Percentiles rank a stretch among this genome's conserved stretches.
Evolutionary conservation across 2,888 invertebrate species (phyloP).

Genomic region (Homarus gammarus): DNA sequence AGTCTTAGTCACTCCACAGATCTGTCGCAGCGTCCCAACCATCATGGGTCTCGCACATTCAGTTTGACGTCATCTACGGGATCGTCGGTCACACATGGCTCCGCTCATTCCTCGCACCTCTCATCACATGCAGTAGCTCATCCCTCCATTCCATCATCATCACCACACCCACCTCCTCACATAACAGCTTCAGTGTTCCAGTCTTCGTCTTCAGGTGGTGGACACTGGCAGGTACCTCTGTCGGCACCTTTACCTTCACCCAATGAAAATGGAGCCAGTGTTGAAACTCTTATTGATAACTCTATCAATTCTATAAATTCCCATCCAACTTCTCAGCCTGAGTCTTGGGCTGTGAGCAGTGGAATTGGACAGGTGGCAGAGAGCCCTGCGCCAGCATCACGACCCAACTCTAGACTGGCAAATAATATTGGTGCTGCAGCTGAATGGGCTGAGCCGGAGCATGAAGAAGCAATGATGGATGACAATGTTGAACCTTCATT

Average conservation of each 20-base stretch:
- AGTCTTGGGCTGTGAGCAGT: slow-evolving; percentile 38
- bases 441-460: slow-evolving; percentile 52
- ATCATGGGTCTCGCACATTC: slow-evolving; percentile 35
- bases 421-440: not conserved
- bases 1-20: slow-evolving; percentile 14
- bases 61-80: slow-evolving; percentile 41
- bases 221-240: slow-evolving; percentile 54
- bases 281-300: not conserved
- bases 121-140: slow-evolving; percentile 10
- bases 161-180: slow-evolving; percentile 48
- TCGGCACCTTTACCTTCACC: slow-evolving; percentile 54
- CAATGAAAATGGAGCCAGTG: slow-evolving; percentile 26
- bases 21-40: slow-evolving; percentile 23
- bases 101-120: slow-evolving; percentile 16
- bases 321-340: slow-evolving; percentile 41
- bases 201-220: slow-evolving; percentile 41
- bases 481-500: slow-evolving; percentile 46
- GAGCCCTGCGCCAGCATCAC: slow-evolving; percentile 12
- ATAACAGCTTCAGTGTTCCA: slow-evolving; percentile 37
- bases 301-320: not conserved
- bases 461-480: slow-evolving; percentile 62
- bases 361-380: slow-evolving; percentile 21
- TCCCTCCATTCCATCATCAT: slow-evolving; percentile 21
- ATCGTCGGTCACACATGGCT: not conserved
- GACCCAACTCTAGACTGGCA: slow-evolving; percentile 8